Conservation (phyloP, 1,140 invertebrate genomes). For the Drosophila ironensis region DNA sequence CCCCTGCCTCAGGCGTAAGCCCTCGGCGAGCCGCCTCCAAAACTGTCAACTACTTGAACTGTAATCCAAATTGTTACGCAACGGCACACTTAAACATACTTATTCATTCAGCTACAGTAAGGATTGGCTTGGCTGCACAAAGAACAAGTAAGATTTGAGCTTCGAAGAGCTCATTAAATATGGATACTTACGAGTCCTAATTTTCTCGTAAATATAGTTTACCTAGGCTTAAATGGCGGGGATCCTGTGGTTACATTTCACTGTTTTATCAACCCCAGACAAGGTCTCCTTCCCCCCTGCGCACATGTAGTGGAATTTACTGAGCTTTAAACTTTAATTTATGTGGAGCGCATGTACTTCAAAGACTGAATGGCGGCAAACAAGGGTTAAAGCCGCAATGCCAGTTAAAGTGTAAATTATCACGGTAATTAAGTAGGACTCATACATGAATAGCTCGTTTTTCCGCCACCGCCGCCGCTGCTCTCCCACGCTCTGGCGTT, state of each 20-base stretch:
- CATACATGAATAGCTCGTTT: conserved; percentile 21
- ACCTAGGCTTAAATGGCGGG: too few species aligned
- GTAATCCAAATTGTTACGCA: conserved; percentile 77
- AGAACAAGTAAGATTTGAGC: too few species aligned
- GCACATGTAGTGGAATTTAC: conserved; percentile 42
- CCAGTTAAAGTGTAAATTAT: conserved; percentile 74
- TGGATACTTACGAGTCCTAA: too few species aligned
- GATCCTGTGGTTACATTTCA: neutral
- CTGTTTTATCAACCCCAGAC: neutral
- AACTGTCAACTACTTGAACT: conserved; percentile 70
- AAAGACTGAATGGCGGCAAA: conserved; percentile 28
- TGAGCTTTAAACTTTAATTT: conserved; percentile 76
- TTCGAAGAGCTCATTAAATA: too few species aligned
- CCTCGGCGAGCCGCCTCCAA: conserved; percentile 1
- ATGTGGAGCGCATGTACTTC: conserved; percentile 41
- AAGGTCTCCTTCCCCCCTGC: neutral
- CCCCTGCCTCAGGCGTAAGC: neutral
- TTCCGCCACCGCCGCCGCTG: neutral
- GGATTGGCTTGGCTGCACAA: neutral
- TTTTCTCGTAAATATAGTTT: too few species aligned
- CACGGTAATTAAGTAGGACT: conserved; percentile 73
- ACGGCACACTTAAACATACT: conserved; percentile 41
- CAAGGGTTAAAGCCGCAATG: conserved; percentile 53
- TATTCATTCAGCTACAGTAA: conserved; percentile 17
- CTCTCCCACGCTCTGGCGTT: conserved; percentile 28